Conservation (phyloP, 2,797 vertebrate species). For the Ficedula albicollis region DNA sequence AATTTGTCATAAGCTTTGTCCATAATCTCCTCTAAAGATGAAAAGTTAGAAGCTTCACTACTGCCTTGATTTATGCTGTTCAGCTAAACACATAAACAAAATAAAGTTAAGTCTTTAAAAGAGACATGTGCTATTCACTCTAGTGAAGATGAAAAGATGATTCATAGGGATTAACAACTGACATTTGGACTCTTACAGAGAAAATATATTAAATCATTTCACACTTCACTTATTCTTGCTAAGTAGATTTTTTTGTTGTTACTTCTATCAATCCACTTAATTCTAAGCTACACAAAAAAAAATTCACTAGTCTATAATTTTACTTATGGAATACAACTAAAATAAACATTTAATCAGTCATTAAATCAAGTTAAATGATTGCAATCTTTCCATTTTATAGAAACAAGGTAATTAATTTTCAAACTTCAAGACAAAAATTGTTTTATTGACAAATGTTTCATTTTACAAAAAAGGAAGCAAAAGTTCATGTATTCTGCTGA, state of each 20-base stretch:
- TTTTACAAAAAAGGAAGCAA: neutral
- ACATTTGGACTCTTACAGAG: neutral
- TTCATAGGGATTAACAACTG: neutral
- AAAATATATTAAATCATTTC: neutral
- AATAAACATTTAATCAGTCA: neutral
- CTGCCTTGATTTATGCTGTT: slow-evolving; percentile 84
- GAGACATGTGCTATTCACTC: neutral
- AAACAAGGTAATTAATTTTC: neutral
- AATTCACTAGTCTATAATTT: neutral
- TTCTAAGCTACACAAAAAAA: neutral
- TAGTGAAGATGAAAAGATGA: neutral
- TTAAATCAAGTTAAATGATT: neutral
- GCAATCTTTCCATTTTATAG: neutral
- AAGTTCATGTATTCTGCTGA: neutral
- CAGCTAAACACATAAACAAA: slow-evolving; percentile 74
- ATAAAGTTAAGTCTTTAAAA: neutral
- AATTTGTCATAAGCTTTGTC: slow-evolving; percentile 95
- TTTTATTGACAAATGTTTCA: neutral
- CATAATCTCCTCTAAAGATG: slow-evolving; percentile 95
- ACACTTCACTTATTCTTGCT: neutral
- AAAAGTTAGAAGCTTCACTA: slow-evolving; percentile 75
- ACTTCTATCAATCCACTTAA: neutral
- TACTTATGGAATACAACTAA: neutral
- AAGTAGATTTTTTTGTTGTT: neutral
- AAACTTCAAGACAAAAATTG: neutral